Evolutionary conservation across 2,888 invertebrate genomes (phyloP).

Genomic region (Seira ritae): DNA sequence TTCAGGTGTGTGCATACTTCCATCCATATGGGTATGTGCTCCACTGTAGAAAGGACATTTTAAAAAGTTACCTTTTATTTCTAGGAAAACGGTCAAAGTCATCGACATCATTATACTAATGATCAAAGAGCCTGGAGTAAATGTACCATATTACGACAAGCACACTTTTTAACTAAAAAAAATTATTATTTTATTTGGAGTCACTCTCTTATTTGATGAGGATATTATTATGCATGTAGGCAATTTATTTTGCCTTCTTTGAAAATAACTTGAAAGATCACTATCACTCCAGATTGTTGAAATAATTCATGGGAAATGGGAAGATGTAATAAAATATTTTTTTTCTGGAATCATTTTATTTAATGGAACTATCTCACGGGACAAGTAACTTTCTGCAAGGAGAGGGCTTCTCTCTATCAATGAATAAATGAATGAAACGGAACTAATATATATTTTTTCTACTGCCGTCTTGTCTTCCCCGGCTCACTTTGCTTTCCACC

Average conservation of each 20-base stretch:
- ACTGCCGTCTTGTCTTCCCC: not conserved
- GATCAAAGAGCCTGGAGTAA: not conserved
- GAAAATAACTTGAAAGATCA: not conserved
- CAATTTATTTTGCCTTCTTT: not conserved
- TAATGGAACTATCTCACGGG: conserved; percentile 50
- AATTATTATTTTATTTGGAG: not conserved
- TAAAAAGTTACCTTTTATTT: not conserved
- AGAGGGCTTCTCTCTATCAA: conserved; percentile 28
- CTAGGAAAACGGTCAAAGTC: not conserved
- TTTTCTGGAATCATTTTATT: conserved; percentile 54
- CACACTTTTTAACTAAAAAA: not conserved
- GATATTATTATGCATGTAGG: not conserved
- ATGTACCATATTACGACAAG: not conserved
- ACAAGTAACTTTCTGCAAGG: conserved; percentile 24
- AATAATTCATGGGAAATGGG: no score
- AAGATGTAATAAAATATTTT: conserved; percentile 21
- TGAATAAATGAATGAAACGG: conserved; percentile 20
- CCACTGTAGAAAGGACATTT: no score
- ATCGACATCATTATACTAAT: not conserved
- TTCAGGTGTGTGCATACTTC: not conserved
- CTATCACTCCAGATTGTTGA: not conserved
- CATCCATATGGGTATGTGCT: no score
- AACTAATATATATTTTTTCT: conserved; percentile 33
- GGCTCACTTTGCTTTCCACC: conserved; percentile 2
- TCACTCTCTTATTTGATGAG: no score